Conservation (phyloP, 23 tunicate genomes). For the Trididemnum nubilum region DNA sequence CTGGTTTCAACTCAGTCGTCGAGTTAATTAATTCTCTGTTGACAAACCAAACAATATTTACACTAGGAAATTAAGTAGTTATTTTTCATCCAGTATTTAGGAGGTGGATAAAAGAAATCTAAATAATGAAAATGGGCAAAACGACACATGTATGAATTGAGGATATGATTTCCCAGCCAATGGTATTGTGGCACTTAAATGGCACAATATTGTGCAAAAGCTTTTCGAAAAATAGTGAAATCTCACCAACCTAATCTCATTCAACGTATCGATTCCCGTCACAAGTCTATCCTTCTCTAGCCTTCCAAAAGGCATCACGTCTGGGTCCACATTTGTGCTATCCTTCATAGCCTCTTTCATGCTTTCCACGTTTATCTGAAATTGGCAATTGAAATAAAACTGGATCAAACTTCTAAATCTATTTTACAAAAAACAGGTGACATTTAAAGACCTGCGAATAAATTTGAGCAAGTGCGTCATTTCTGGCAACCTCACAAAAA, state of each 20-base stretch:
- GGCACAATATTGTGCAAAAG: too few species aligned
- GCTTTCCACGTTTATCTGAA: constrained; percentile 85
- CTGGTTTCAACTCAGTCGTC: constrained; percentile 55
- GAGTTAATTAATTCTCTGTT: constrained; percentile 61
- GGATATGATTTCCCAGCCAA: too few species aligned
- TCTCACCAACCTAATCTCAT: constrained; percentile 92
- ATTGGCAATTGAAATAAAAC: too few species aligned
- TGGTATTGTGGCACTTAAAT: too few species aligned
- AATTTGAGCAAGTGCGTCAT: not conserved
- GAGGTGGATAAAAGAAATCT: not conserved
- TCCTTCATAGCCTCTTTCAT: constrained; percentile 93
- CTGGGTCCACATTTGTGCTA: constrained; percentile 91
- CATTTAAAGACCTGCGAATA: not conserved
- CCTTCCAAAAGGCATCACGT: constrained; percentile 95
- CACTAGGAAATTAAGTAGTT: too few species aligned
- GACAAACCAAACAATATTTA: not conserved
- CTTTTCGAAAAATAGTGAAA: too few species aligned
- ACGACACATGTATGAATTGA: too few species aligned
- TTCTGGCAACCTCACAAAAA: too few species aligned
- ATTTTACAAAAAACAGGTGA: not conserved
- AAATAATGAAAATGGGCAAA: not conserved
- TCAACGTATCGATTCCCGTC: constrained; percentile 64
- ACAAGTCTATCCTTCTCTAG: constrained; percentile 71
- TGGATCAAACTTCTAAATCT: not conserved
- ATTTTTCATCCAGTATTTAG: not conserved